These are phyloP conservation scores for Dascillus cervinus DNA, from an alignment of 2,888 invertebrate genomes.

Conservation along the genomic window DNA sequence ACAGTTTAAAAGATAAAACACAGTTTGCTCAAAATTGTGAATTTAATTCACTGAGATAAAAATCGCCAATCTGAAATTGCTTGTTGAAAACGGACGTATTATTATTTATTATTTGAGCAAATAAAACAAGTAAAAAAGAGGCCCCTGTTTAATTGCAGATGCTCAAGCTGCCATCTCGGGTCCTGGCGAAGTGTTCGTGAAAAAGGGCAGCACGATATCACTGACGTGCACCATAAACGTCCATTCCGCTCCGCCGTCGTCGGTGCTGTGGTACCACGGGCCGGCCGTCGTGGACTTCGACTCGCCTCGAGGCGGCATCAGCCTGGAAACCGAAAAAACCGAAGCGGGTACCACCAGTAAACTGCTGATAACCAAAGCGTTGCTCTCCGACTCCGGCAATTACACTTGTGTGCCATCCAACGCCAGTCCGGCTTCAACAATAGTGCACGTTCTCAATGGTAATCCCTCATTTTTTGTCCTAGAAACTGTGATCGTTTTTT, in stretches of 20 bases:
- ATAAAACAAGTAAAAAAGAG: too few species aligned
- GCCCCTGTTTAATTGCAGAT: slow-evolving; percentile 53
- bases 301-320: slow-evolving; percentile 77
- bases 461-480: too few species aligned
- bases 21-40: too few species aligned
- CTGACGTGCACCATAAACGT: slow-evolving; percentile 83
- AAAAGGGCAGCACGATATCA: slow-evolving; percentile 85
- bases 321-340: slow-evolving; percentile 78
- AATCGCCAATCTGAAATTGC: too few species aligned
- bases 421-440: slow-evolving; percentile 73
- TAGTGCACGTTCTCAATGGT: slow-evolving; percentile 83
- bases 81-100: too few species aligned
- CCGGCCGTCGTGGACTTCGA: slow-evolving; percentile 74
- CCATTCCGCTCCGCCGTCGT: slow-evolving; percentile 69
- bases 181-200: slow-evolving; percentile 80
- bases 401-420: slow-evolving; percentile 85
- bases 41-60: too few species aligned
- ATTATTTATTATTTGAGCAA: too few species aligned
- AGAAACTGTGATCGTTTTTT: too few species aligned
- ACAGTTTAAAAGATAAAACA: too few species aligned
- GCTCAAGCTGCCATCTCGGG: slow-evolving; percentile 82
- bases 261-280: slow-evolving; percentile 82
- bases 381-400: slow-evolving; percentile 78
- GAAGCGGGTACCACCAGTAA: slow-evolving; percentile 74
- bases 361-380: slow-evolving; percentile 76